A percentile compares a stretch with the other conserved stretches of the same genome.
phyloP scores from a whole-genome alignment of 2,113 vertebrate genomes.

The Labeo rohita region DNA sequence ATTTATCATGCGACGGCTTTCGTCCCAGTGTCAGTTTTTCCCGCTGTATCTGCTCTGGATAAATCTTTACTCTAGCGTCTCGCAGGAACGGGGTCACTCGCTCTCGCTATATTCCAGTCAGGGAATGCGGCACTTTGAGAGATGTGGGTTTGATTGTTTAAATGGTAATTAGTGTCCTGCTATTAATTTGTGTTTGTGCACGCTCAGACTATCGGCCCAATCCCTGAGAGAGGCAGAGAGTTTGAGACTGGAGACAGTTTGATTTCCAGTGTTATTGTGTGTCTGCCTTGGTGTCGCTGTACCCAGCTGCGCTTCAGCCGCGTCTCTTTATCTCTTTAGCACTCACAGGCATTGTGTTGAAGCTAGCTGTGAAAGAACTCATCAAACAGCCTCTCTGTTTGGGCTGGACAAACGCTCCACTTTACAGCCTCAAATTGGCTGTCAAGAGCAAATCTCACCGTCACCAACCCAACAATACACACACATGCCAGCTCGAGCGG shows the following conservation, averaged over 20 bases:
- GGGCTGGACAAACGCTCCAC: constrained; percentile 74
- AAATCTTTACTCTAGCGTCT: constrained; percentile 75
- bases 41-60: constrained; percentile 74
- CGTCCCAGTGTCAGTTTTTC: constrained; percentile 75
- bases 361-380: constrained; percentile 71
- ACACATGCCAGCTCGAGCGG: constrained; percentile 2
- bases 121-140: constrained; percentile 16
- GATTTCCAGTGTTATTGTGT: constrained; percentile 72
- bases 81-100: constrained; percentile 60
- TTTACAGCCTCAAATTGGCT: constrained; percentile 77
- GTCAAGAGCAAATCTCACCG: constrained; percentile 71
- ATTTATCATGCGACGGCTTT: constrained; percentile 77
- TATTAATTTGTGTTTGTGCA: constrained; percentile 61
- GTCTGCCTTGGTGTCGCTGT: constrained; percentile 71
- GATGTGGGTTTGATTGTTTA: constrained; percentile 61
- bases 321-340: constrained; percentile 77
- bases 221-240: constrained; percentile 56
- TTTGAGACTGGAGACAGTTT: constrained; percentile 66
- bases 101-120: constrained; percentile 39
- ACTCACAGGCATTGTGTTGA: constrained; percentile 71
- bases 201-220: constrained; percentile 24
- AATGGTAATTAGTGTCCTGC: constrained; percentile 54
- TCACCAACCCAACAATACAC: constrained; percentile 50
- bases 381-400: constrained; percentile 75
- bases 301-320: constrained; percentile 80